phyloP scores from a whole-genome alignment of 1,140 invertebrate species.

The Rhagoletis zephyria region DNA sequence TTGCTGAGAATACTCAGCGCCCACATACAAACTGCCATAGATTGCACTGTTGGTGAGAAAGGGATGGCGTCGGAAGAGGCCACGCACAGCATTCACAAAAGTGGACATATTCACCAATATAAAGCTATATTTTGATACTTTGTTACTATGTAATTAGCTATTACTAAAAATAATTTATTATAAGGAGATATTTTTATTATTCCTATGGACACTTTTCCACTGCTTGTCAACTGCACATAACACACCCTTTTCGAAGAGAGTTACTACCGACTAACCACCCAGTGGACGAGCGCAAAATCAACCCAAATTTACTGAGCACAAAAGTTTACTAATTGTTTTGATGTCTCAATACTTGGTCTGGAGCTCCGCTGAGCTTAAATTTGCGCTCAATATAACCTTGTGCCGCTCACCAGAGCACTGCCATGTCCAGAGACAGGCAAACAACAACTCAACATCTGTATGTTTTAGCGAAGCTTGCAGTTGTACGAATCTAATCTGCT shows the following conservation, averaged over 20 bases:
- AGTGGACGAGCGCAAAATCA: background rate
- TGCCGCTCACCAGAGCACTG: background rate
- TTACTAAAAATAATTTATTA: too few species aligned
- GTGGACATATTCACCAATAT: background rate
- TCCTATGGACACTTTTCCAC: too few species aligned
- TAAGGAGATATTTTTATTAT: too few species aligned
- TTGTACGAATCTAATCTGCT: too few species aligned
- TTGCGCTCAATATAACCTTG: background rate
- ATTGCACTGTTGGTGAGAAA: conserved; percentile 82
- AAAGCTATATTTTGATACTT: background rate
- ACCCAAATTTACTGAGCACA: background rate
- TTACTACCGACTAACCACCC: background rate
- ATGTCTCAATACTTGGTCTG: background rate
- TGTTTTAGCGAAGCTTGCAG: too few species aligned
- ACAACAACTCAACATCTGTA: too few species aligned
- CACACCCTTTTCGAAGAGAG: background rate
- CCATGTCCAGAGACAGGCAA: too few species aligned
- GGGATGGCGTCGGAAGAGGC: conserved; percentile 75
- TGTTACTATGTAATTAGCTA: background rate
- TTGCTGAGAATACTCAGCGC: conserved; percentile 86
- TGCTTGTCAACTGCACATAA: conserved; percentile 2
- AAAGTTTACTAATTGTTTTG: background rate
- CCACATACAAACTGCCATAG: conserved; percentile 84
- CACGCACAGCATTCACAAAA: conserved; percentile 53
- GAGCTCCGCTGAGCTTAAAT: background rate